Evolutionary conservation across 2,797 vertebrate species (phyloP).

Genomic region (Tenualosa thibaudeaui): DNA sequence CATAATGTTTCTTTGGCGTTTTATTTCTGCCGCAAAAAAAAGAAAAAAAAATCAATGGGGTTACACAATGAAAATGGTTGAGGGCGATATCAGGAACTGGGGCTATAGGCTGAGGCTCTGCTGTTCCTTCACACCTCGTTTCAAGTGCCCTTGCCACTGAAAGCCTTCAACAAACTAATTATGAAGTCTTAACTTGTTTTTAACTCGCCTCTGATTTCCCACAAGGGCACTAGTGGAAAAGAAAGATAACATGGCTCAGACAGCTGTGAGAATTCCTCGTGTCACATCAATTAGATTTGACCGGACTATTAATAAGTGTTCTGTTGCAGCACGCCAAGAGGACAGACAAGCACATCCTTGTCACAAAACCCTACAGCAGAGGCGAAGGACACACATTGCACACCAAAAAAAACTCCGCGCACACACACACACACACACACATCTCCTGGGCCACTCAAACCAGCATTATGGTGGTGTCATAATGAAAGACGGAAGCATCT

Average conservation of each 20-base stretch:
- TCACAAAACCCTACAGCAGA: neutral
- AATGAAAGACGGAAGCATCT: constrained; percentile 27
- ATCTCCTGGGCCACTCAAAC: neutral
- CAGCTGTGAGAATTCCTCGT: constrained; percentile 26
- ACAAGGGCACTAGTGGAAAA: neutral
- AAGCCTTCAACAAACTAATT: constrained; percentile 38
- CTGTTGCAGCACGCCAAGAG: constrained; percentile 4
- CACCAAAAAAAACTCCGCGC: neutral
- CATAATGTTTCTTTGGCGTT: constrained; percentile 1
- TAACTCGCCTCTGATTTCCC: constrained; percentile 30
- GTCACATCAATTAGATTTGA: constrained; percentile 26
- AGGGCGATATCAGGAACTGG: neutral
- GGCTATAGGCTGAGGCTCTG: neutral
- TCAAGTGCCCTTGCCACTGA: constrained; percentile 19
- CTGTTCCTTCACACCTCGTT: constrained; percentile 18
- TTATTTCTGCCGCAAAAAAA: constrained; percentile 7
- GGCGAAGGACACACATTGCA: neutral
- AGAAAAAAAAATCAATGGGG: constrained; percentile 6
- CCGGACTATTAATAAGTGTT: constrained; percentile 23
- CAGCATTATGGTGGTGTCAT: constrained; percentile 1
- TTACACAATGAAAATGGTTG: constrained; percentile 23
- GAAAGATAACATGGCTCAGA: constrained; percentile 22
- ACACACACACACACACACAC: neutral
- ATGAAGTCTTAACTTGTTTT: constrained; percentile 28
- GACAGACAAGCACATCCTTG: constrained; percentile 27